These are phyloP conservation scores for Ictalurus furcatus DNA, from an alignment of 2,113 vertebrate genomes.

Conservation along the genomic window DNA sequence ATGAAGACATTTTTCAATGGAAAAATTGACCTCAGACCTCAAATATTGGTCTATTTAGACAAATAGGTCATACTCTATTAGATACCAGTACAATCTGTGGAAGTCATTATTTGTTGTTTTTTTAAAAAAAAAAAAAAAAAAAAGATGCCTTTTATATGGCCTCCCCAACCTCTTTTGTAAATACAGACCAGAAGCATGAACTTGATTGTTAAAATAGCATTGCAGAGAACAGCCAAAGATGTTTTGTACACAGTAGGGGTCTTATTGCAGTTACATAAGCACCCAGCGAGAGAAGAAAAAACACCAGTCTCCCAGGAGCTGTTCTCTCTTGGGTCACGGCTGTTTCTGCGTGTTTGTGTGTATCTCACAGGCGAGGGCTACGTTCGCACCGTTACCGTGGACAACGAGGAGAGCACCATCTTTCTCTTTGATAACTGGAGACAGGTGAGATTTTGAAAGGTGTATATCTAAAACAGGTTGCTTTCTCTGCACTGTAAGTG, in stretches of 20 bases:
- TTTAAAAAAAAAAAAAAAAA: too few relatives aligned
- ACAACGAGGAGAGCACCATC: slow-evolving; percentile 84
- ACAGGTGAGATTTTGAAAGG: slow-evolving; percentile 73
- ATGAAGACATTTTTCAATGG: not conserved
- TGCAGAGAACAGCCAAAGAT: not conserved
- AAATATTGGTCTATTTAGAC: not conserved
- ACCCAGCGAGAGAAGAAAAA: not conserved
- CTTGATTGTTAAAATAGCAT: not conserved
- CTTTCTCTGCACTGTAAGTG: not conserved
- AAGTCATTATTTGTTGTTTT: not conserved
- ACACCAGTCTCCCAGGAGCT: slow-evolving; percentile 23
- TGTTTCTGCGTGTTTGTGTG: slow-evolving; percentile 39
- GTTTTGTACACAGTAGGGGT: slow-evolving; percentile 30
- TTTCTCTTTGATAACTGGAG: slow-evolving; percentile 90
- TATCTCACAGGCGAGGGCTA: slow-evolving; percentile 80
- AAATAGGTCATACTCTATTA: not conserved
- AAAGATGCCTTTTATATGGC: not conserved
- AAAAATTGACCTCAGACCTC: not conserved
- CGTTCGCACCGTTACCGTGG: slow-evolving; percentile 78
- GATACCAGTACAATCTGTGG: not conserved
- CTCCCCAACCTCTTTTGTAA: not conserved
- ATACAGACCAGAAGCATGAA: not conserved
- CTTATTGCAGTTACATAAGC: slow-evolving; percentile 36
- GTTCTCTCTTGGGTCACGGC: slow-evolving; percentile 45
- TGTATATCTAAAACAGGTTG: not conserved